These are phyloP conservation scores for Rhinichthys klamathensis DNA, from an alignment of 2,113 vertebrate species.

Conservation along the genomic window DNA sequence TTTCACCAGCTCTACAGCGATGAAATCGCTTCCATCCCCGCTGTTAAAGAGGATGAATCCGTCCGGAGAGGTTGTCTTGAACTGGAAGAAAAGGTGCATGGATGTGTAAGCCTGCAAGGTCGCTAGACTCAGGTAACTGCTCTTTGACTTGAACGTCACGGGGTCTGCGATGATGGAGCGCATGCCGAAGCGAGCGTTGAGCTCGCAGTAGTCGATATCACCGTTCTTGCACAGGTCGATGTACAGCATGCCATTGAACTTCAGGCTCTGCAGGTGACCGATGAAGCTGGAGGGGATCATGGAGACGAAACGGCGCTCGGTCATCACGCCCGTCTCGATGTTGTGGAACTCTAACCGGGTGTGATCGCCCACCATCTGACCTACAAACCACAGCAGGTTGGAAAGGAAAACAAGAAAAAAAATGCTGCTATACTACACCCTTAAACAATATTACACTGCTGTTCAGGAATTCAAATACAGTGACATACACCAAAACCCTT, in stretches of 20 bases:
- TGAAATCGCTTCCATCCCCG: conserved; percentile 89
- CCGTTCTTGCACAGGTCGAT: conserved; percentile 99
- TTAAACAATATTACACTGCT: conserved; percentile 41
- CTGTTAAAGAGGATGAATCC: conserved; percentile 97
- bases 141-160: conserved; percentile 96
- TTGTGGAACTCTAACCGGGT: conserved; percentile 99
- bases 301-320: conserved; percentile 92
- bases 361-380: conserved; percentile 97
- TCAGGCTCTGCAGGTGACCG: conserved; percentile 95
- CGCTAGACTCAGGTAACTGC: conserved; percentile 94
- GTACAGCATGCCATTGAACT: conserved; percentile 96
- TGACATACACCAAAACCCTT: conserved; percentile 15
- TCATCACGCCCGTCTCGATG: conserved; percentile 98
- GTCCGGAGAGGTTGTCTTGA: conserved; percentile 96
- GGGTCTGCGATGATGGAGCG: conserved; percentile 97
- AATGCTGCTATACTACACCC: conserved; percentile 54
- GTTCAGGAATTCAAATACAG: neutral
- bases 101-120: conserved; percentile 97
- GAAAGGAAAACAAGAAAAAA: conserved; percentile 69
- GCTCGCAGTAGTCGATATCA: conserved; percentile 95
- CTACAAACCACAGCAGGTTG: conserved; percentile 76
- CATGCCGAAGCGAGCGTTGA: conserved; percentile 95
- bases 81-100: conserved; percentile 99
- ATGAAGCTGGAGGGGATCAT: conserved; percentile 97
- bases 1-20: conserved; percentile 96